Conservation (phyloP, 2,888 invertebrate genomes). For the Acanthococcus lagerstroemiae region DNA sequence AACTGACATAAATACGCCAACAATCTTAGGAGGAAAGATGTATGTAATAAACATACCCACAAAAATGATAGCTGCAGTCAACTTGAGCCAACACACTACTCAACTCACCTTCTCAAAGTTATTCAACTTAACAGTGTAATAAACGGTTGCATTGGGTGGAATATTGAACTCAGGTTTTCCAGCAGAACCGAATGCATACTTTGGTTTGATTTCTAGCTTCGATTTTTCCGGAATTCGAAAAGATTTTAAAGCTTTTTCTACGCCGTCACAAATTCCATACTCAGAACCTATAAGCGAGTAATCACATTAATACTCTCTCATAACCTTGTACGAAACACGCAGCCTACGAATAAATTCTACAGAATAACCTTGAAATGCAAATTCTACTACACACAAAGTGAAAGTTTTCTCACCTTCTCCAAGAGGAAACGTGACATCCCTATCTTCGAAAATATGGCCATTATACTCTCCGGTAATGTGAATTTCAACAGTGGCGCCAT, state of each 20-base stretch:
- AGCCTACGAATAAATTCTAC: too few species aligned
- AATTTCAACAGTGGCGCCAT: constrained; percentile 76
- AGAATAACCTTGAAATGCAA: too few species aligned
- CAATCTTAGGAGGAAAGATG: too few species aligned
- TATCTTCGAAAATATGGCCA: constrained; percentile 62
- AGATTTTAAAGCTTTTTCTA: constrained; percentile 69
- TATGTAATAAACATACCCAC: too few species aligned
- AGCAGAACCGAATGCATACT: constrained; percentile 65
- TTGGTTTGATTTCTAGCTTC: constrained; percentile 58
- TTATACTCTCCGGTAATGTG: constrained; percentile 55
- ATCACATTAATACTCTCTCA: background rate
- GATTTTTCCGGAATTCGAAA: constrained; percentile 74
- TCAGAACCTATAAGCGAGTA: constrained; percentile 43
- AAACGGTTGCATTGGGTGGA: constrained; percentile 65
- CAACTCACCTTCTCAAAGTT: constrained; percentile 65
- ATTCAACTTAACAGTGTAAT: constrained; percentile 70
- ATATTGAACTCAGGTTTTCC: constrained; percentile 63
- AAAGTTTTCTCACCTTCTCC: constrained; percentile 81
- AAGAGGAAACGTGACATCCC: constrained; percentile 68
- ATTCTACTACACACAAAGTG: background rate
- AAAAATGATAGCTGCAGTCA: too few species aligned
- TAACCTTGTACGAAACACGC: background rate
- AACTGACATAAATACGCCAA: too few species aligned
- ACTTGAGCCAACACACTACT: background rate
- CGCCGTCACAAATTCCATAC: constrained; percentile 62